Conservation (phyloP, 2,797 vertebrate species). For the Chaetodon trifasciatus region DNA sequence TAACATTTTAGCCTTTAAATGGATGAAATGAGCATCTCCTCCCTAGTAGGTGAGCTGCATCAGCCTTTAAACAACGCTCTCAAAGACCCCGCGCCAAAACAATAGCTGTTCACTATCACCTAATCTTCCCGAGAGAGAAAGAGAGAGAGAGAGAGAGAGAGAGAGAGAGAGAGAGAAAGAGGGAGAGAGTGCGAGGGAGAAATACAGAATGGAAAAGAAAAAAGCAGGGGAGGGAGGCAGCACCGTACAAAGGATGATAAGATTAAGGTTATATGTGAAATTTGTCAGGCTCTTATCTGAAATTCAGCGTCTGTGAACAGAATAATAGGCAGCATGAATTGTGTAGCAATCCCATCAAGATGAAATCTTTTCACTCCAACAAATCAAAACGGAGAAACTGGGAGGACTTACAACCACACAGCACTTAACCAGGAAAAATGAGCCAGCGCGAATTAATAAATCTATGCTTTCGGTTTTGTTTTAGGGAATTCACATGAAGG, state of each 20-base stretch:
- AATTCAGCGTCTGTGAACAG: constrained; percentile 77
- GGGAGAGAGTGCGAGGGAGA: constrained; percentile 34
- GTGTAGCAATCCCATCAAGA: constrained; percentile 71
- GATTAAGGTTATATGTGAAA: constrained; percentile 84
- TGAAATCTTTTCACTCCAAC: constrained; percentile 75
- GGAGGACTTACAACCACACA: constrained; percentile 59
- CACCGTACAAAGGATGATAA: constrained; percentile 76
- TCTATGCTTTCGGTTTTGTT: not conserved
- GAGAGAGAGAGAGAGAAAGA: constrained; percentile 50
- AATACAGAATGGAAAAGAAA: constrained; percentile 50
- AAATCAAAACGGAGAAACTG: constrained; percentile 71
- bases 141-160: constrained; percentile 15
- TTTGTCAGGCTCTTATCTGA: constrained; percentile 85
- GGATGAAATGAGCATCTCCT: constrained; percentile 82
- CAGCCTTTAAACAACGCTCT: constrained; percentile 79
- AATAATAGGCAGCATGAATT: constrained; percentile 76
- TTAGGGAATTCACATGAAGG: not conserved
- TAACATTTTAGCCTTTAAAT: constrained; percentile 87
- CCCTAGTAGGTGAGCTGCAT: constrained; percentile 80
- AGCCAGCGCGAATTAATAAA: constrained; percentile 30
- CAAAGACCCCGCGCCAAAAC: constrained; percentile 80
- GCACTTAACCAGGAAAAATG: constrained; percentile 52
- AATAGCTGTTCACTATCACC: constrained; percentile 81
- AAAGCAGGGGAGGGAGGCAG: constrained; percentile 57
- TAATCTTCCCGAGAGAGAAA: constrained; percentile 67